Percentiles rank a stretch among this genome's conserved stretches.
Conservation (phyloP, 2,888 invertebrate species). For the Glyphotaelius pellucidus region DNA sequence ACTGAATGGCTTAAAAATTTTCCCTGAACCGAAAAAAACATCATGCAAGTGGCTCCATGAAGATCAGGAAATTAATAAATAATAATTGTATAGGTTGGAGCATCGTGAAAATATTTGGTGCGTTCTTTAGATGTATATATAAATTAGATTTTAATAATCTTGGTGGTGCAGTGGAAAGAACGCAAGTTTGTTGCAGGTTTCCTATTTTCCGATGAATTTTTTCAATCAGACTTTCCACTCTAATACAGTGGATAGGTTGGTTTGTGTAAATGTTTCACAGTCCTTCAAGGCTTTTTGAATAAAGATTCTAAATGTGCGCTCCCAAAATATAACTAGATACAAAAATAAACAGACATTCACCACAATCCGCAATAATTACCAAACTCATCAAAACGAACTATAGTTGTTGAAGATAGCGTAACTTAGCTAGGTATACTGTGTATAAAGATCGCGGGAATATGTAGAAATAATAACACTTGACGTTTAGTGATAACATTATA, state of each 20-base stretch:
- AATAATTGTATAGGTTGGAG: not conserved
- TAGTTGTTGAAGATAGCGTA: too few species aligned
- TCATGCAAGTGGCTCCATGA: not conserved
- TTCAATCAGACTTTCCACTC: not conserved
- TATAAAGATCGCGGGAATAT: too few species aligned
- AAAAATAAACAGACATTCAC: too few species aligned
- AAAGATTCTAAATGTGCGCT: not conserved
- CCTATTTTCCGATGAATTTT: not conserved
- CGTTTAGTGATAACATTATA: too few species aligned
- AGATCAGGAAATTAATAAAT: not conserved
- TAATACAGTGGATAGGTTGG: not conserved
- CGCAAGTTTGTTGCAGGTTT: not conserved
- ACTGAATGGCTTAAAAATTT: not conserved
- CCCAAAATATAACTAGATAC: not conserved
- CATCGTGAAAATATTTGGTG: not conserved
- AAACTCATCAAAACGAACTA: too few species aligned
- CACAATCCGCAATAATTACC: too few species aligned
- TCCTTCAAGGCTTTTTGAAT: not conserved
- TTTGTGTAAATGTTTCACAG: not conserved
- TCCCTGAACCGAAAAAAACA: not conserved
- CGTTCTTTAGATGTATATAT: too few species aligned
- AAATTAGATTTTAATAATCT: not conserved
- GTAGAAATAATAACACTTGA: too few species aligned
- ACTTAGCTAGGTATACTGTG: too few species aligned
- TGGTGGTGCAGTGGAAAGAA: not conserved